phyloP scores from a whole-genome alignment of 1,140 invertebrate species.

The Bombus confusus region DNA sequence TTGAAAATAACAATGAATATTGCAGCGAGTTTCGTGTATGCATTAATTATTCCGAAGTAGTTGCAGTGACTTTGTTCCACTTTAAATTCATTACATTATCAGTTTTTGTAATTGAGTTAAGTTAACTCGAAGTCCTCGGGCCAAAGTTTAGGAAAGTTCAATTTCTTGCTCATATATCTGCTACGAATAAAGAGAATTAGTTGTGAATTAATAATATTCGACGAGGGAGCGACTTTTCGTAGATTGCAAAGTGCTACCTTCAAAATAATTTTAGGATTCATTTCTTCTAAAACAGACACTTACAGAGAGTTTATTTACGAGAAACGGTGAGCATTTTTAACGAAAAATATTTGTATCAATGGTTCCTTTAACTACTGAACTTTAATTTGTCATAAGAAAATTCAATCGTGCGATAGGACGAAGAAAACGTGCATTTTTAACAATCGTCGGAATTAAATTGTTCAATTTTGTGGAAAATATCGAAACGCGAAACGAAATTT shows the following conservation, averaged over 20 bases:
- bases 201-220: background rate
- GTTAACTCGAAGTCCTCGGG: background rate
- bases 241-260: background rate
- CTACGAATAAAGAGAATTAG: background rate
- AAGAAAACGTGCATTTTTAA: too few species aligned
- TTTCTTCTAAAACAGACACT: background rate
- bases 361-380: too few species aligned
- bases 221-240: background rate
- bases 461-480: background rate
- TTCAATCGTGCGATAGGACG: too few species aligned
- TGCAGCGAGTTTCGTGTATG: background rate
- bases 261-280: background rate
- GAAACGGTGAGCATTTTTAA: too few species aligned
- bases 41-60: background rate
- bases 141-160: conserved; percentile 7
- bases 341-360: too few species aligned
- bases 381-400: too few species aligned
- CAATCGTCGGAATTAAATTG: too few species aligned
- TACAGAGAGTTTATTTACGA: background rate
- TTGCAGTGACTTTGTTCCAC: background rate
- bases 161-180: background rate
- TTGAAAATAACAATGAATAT: background rate
- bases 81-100: conserved; percentile 10
- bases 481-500: background rate
- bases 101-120: conserved; percentile 18